Evolutionary conservation across 2,888 invertebrate species (phyloP).

Genomic region (Cryptosula pallasiana): DNA sequence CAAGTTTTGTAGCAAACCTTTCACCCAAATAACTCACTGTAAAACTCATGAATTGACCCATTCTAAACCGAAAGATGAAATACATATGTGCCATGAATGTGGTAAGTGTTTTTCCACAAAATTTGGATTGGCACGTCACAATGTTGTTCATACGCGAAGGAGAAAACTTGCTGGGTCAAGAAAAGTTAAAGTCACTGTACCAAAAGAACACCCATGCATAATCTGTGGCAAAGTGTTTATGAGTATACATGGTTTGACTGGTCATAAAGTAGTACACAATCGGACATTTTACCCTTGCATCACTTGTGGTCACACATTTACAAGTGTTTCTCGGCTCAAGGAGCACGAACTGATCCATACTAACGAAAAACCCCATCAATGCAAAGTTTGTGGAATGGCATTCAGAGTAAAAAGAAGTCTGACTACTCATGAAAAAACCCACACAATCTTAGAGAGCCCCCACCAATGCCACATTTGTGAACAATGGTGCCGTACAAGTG

Average conservation of each 20-base stretch:
- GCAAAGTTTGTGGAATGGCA: not conserved
- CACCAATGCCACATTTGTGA: too few relatives aligned
- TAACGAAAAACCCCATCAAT: not conserved
- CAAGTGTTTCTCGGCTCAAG: not conserved
- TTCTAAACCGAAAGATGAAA: not conserved
- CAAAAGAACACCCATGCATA: not conserved
- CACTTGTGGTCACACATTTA: not conserved
- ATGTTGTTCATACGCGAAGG: not conserved
- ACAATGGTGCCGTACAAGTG: too few relatives aligned
- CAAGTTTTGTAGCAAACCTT: not conserved
- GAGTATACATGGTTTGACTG: not conserved
- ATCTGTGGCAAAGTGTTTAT: not conserved
- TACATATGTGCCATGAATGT: not conserved
- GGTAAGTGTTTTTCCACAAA: not conserved
- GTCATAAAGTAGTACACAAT: not conserved
- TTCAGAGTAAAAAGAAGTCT: not conserved
- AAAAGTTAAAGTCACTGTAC: too few relatives aligned
- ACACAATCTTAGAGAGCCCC: too few relatives aligned
- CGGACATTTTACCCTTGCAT: not conserved
- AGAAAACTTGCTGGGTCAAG: too few relatives aligned
- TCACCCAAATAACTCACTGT: not conserved
- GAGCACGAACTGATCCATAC: not conserved
- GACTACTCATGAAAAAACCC: too few relatives aligned
- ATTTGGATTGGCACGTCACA: not conserved
- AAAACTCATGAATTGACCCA: not conserved